Evolutionary conservation across 2,888 invertebrate species (phyloP), one percentile per base, ranked within the genome.

Genomic region (Leucophora obtusa): DNA sequence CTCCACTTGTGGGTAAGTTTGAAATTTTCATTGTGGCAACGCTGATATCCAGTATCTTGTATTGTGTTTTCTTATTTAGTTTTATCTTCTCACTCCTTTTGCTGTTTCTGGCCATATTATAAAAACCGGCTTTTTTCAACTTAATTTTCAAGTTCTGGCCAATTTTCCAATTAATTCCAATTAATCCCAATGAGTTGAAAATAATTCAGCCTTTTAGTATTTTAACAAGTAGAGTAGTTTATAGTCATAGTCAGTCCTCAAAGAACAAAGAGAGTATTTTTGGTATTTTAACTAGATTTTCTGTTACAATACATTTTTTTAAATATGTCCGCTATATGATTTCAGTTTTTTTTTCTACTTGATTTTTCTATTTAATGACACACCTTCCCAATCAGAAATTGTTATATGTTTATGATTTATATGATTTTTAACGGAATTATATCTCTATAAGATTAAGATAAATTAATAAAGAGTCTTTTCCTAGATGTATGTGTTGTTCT

Each of bases 121-220:
- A 35, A 77, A 81, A 81, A 73, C 69, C 69, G 66, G 69, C 50
- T 70, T 81, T 76, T 71, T 62, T 70, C 77, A 81, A 81, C 81
- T 77, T 69, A 59, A 66, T 70, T 77, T 74, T 81, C 81, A 81
- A 81, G 81, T 77, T 81, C 81, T 81, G 77, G 77, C 70, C 81
- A 81, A 81, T 81, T 81, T 81, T 81, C 81, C 81, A 81, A 81
- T 81, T 81, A 81, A 81, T 81, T 81, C 81, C 81, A 81, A 81
- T 81, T 81, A 81, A 77, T 81, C 77, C 73, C 77, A 81, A 81
- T 77, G 81, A 81, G 73, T 77, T 77, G 58, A 81, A 74, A 54
- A 74, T 74, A 77, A 77, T 81, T 60, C 35, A 78, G 73, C 50
- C 51, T 59, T 66, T 80, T 35, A 60, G 70, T 65, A 38, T 63